Evolutionary conservation across 2,113 vertebrate species (phyloP).

Genomic region (Mandrillus leucophaeus): DNA sequence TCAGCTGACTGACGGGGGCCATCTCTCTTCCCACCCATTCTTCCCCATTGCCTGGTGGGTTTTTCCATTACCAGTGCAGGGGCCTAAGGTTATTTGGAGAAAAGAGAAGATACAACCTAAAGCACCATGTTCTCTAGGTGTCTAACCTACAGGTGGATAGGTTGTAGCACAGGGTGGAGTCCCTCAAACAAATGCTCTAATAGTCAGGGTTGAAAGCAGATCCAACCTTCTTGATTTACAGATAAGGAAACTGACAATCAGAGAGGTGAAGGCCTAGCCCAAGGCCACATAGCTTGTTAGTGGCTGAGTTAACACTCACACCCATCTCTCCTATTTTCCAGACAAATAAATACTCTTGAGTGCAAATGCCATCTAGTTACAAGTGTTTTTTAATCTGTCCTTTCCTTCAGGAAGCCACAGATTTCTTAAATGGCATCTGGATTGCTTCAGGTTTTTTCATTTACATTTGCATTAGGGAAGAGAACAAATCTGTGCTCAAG

Average conservation of each 20-base stretch:
- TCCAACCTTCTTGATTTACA: background rate
- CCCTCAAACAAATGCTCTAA: background rate
- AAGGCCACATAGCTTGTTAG: background rate
- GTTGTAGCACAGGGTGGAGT: background rate
- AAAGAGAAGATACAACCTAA: background rate
- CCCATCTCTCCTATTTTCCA: background rate
- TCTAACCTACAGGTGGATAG: background rate
- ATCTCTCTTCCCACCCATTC: fast-evolving
- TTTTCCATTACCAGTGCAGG: background rate
- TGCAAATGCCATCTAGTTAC: background rate
- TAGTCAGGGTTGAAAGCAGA: background rate
- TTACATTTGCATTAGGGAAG: background rate
- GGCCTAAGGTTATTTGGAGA: background rate
- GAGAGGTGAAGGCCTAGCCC: background rate
- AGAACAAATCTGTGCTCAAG: background rate
- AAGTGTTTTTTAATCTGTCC: background rate
- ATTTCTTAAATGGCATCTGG: background rate
- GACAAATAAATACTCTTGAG: background rate
- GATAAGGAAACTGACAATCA: background rate
- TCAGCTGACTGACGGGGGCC: background rate
- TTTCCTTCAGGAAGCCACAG: background rate
- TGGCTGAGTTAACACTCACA: background rate
- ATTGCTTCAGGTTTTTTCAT: background rate
- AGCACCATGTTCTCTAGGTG: fast-evolving
- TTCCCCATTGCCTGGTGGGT: background rate